phyloP scores from a whole-genome alignment of 2,797 vertebrate species.

The Microtus obscurus region DNA sequence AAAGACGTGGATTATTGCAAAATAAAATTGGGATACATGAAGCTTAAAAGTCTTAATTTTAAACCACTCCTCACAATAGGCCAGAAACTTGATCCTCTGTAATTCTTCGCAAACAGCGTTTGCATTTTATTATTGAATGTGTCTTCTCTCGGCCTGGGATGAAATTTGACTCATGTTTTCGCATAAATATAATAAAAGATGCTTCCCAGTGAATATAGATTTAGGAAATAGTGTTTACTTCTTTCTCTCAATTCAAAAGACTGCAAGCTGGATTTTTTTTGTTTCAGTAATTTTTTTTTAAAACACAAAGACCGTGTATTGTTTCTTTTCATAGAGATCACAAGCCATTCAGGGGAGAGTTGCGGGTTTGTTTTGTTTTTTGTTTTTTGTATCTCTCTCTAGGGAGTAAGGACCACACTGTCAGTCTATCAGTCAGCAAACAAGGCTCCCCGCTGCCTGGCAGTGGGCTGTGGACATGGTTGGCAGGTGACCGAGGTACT shows the following conservation, averaged over 20 bases:
- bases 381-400: slow-evolving; percentile 69
- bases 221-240: slow-evolving; percentile 82
- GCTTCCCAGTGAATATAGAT: slow-evolving; percentile 78
- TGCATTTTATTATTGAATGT: slow-evolving; percentile 81
- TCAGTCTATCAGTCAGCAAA: slow-evolving; percentile 46
- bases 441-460: background rate
- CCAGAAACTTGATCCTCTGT: slow-evolving; percentile 80
- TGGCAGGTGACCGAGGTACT: background rate
- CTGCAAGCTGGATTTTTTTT: slow-evolving; percentile 76
- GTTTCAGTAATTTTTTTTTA: slow-evolving; percentile 74
- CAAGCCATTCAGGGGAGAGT: slow-evolving; percentile 72
- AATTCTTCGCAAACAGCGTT: slow-evolving; percentile 81
- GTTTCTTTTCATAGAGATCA: slow-evolving; percentile 75
- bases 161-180: slow-evolving; percentile 80
- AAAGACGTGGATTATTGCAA: slow-evolving; percentile 81
- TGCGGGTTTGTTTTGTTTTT: slow-evolving; percentile 57
- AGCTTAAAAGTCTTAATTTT: slow-evolving; percentile 85
- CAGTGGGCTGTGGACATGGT: background rate
- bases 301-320: slow-evolving; percentile 75
- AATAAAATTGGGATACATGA: slow-evolving; percentile 82
- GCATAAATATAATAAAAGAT: slow-evolving; percentile 84
- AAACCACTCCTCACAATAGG: slow-evolving; percentile 80
- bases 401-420: slow-evolving; percentile 3
- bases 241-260: slow-evolving; percentile 78
- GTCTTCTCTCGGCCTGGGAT: slow-evolving; percentile 74